Base-by-base conservation (phyloP, 2,113 vertebrate species). In the Brachypteracias leptosomus region DNA sequence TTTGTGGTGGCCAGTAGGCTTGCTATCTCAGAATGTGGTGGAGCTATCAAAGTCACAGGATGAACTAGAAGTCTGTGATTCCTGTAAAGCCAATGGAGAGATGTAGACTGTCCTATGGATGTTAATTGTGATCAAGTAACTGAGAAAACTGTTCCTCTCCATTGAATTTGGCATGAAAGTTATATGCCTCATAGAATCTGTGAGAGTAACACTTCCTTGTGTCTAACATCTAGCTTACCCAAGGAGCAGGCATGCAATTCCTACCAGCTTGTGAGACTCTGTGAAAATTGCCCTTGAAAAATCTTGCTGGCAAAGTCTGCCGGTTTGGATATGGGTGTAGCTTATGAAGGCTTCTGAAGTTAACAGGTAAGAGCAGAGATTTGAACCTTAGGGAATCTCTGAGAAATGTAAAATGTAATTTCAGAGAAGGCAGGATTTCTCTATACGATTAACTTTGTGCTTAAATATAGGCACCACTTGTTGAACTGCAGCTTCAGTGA, bases 171-270 rank as follows among this genome's bases (percentile, higher is more conserved):
- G 11, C 24, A 66, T 11, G 7, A 68, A 93, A 81, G 73, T 63
- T 6, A 6, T 5, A 47, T 5, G 35, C 5, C 15, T 58, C 7
- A 14, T 7, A 35, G 42, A 61, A 12, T 26, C 13, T 55, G 3
- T 54, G 11, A 46, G 73, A 52, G 36, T 36, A 46, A 6, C 12
- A 7, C 17, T 58, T 71, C n/a, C 46, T 63, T 16, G 17, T 52
- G 13, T 42, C 73, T 31, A 55, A 21, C 26, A 36, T 9, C 59
- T n/a, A 29, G 40, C 9, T 40, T 1, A 0, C 7, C 0, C 0
- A 46, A 63, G 33, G 14, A 86, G 5, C 3, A 54, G 29, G 14
- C 10, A 9, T 28, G 10, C 6, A 38, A 67, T 55, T 95, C 33
- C 22, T 8, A 66, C 5, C 15, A 79, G 7, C 6, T 33, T 51